Conservation (phyloP, 2,113 vertebrate species). For the Prunella fulvescens region DNA sequence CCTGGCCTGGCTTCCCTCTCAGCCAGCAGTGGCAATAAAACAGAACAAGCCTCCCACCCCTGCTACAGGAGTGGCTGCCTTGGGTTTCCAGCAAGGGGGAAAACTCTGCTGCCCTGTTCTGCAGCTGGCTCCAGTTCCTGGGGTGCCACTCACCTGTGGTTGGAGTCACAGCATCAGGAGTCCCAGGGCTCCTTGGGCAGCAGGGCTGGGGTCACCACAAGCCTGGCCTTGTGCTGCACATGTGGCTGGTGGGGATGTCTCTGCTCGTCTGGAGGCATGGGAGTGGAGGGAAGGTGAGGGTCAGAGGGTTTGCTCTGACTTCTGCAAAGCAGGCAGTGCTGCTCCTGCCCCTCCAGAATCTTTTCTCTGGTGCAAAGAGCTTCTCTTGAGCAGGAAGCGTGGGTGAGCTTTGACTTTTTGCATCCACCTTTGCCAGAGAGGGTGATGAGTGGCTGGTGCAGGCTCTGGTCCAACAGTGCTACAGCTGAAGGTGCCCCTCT, state of each 20-base stretch:
- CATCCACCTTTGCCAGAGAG: not conserved
- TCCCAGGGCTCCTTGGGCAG: not conserved
- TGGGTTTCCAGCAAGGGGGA: not conserved
- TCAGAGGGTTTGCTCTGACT: not conserved
- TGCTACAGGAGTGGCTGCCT: not conserved
- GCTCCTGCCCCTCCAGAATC: not conserved
- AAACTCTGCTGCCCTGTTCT: not conserved
- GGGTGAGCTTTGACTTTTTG: not conserved
- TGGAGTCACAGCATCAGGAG: not conserved
- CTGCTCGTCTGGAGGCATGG: not conserved
- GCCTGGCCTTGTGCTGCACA: rapidly evolving
- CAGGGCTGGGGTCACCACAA: not conserved
- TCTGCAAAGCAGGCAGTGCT: not conserved
- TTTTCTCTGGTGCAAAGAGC: not conserved
- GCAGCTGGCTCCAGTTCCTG: not conserved
- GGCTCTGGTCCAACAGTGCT: not conserved
- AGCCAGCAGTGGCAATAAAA: not conserved
- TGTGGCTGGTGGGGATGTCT: not conserved
- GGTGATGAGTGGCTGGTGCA: not conserved
- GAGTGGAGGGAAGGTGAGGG: not conserved
- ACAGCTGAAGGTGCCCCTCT: not conserved
- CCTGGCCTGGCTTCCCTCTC: not conserved
- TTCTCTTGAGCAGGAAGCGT: not conserved
- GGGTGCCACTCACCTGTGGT: not conserved
- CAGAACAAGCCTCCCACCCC: not conserved